phyloP scores from a whole-genome alignment of 2,888 invertebrate genomes.

The Chamaedrilus cognettii region DNA sequence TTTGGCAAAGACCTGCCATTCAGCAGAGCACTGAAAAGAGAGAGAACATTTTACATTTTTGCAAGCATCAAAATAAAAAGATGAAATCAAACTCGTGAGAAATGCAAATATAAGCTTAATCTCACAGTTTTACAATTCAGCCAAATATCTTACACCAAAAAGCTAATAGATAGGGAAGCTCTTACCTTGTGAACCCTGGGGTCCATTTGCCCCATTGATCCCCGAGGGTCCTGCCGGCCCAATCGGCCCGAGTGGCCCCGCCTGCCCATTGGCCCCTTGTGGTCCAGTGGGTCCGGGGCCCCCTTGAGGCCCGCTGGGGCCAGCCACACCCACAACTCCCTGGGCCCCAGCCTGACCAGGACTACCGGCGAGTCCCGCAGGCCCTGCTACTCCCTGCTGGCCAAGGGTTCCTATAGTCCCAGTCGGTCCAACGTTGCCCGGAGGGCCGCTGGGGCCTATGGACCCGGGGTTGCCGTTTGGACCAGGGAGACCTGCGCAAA shows the following conservation, averaged over 20 bases:
- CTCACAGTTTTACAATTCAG: no score
- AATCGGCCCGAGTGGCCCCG: conserved; percentile 23
- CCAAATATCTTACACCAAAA: no score
- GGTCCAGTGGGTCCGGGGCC: conserved; percentile 18
- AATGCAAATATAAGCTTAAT: no score
- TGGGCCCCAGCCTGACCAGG: neutral
- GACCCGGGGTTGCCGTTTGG: neutral
- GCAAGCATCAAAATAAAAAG: no score
- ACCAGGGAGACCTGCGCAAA: no score
- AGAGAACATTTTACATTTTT: no score
- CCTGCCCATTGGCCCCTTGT: conserved; percentile 26
- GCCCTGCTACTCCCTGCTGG: neutral
- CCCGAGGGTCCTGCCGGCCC: conserved; percentile 30
- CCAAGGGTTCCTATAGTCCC: neutral
- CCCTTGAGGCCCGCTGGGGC: conserved; percentile 20
- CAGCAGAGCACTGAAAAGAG: no score
- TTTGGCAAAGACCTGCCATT: no score
- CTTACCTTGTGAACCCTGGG: no score
- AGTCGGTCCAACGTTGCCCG: conserved; percentile 4
- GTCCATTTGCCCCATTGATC: conserved; percentile 4
- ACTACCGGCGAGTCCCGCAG: neutral
- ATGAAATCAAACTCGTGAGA: no score
- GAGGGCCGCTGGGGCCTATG: neutral
- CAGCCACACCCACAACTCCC: conserved; percentile 3
- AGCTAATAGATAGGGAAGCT: no score